A percentile compares a stretch with the other conserved stretches of the same genome.
Conservation (phyloP, 2,113 vertebrate species). For the Chloropsis hardwickii region DNA sequence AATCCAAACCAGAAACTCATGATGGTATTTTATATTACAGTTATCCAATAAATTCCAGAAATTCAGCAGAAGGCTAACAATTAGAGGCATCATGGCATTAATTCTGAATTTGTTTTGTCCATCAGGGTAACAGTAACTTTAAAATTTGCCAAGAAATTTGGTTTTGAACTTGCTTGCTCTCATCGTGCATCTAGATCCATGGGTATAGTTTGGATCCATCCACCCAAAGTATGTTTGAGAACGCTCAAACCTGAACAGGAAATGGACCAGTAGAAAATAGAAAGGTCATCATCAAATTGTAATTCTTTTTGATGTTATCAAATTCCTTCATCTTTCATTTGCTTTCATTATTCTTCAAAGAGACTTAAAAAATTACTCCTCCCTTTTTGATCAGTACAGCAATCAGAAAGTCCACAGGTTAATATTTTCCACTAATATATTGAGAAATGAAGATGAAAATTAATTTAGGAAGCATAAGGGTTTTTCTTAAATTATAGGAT, state of each 20-base stretch:
- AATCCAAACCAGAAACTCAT: background rate
- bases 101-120: background rate
- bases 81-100: background rate
- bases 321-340: conserved; percentile 7
- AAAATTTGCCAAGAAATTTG: background rate
- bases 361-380: conserved; percentile 1
- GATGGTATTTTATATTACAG: background rate
- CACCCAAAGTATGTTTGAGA: background rate
- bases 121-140: background rate
- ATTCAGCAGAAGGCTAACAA: background rate
- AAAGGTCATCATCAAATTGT: background rate
- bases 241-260: background rate
- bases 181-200: background rate
- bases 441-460: background rate
- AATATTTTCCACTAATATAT: background rate
- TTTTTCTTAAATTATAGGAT: conserved; percentile 19
- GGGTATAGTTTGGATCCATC: background rate
- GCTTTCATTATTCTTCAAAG: conserved; percentile 47
- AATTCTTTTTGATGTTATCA: conserved; percentile 13
- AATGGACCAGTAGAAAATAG: background rate
- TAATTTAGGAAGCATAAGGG: background rate
- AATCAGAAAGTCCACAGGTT: background rate
- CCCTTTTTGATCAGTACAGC: conserved; percentile 7
- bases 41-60: background rate
- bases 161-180: background rate